These are phyloP conservation scores for Nysson spinosus DNA, from an alignment of 2,888 invertebrate genomes.

Conservation along the genomic window DNA sequence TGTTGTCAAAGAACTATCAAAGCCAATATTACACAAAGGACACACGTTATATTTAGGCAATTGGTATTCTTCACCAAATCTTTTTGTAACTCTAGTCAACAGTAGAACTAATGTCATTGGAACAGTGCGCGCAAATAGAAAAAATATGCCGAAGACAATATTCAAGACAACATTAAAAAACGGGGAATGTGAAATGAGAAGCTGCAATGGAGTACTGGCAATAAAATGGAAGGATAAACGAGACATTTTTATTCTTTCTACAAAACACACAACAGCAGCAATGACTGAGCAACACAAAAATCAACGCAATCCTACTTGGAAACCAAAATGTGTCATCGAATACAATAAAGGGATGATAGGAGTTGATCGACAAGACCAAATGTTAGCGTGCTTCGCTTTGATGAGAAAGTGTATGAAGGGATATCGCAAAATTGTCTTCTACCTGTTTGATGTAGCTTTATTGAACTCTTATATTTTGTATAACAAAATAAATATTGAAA, in stretches of 20 bases:
- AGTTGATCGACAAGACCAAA: slow-evolving; percentile 29
- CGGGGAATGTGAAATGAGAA: slow-evolving; percentile 24
- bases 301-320: slow-evolving; percentile 12
- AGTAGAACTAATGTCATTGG: slow-evolving; percentile 25
- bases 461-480: slow-evolving; percentile 40
- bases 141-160: slow-evolving; percentile 36
- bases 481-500: slow-evolving; percentile 25
- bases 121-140: slow-evolving; percentile 35
- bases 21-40: slow-evolving; percentile 19
- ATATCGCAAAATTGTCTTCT: slow-evolving; percentile 31
- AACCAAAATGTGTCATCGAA: slow-evolving; percentile 33
- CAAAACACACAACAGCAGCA: slow-evolving; percentile 29
- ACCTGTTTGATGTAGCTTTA: slow-evolving; percentile 29
- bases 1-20: slow-evolving; percentile 20
- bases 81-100: slow-evolving; percentile 16
- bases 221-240: slow-evolving; percentile 39
- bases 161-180: slow-evolving; percentile 25
- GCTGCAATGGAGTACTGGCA: slow-evolving; percentile 25
- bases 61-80: slow-evolving; percentile 30
- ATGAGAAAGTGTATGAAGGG: slow-evolving; percentile 38
- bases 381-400: slow-evolving; percentile 28
- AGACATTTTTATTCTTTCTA: slow-evolving; percentile 30
- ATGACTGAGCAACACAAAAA: slow-evolving; percentile 18
- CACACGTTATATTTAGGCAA: slow-evolving; percentile 28
- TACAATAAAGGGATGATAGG: slow-evolving; percentile 38